These are phyloP conservation scores for Phalacrocorax pelagicus DNA, from an alignment of 2,113 vertebrate species.

Conservation along the genomic window DNA sequence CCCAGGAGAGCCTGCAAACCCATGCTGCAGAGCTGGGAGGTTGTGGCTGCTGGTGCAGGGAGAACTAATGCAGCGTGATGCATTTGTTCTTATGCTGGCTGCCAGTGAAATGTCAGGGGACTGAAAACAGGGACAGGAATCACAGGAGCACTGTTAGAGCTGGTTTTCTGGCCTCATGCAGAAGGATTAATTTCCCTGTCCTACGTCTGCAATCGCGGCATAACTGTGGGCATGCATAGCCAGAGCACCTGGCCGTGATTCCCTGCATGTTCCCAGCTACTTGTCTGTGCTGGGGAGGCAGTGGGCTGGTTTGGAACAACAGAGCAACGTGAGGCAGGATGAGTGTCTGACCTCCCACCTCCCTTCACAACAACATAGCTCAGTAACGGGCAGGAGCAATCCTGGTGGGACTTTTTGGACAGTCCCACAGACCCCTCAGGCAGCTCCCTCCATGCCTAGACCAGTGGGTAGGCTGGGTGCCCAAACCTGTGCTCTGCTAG, in stretches of 20 bases:
- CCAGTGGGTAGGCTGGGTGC: accelerated
- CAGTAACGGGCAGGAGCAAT: neutral
- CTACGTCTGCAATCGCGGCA: neutral
- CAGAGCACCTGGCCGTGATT: neutral
- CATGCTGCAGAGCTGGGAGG: neutral
- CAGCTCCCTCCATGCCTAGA: neutral
- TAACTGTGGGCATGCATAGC: neutral
- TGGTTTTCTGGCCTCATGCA: neutral
- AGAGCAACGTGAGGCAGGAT: neutral
- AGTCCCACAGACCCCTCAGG: neutral
- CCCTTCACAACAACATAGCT: accelerated
- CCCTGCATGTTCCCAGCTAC: neutral
- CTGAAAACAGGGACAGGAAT: neutral
- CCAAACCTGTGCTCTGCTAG: neutral
- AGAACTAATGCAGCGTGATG: neutral
- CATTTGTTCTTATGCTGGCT: neutral
- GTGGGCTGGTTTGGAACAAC: neutral
- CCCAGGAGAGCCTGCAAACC: neutral
- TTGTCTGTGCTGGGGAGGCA: accelerated
- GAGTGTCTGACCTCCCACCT: neutral
- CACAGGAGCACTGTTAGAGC: neutral
- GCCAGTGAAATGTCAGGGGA: neutral
- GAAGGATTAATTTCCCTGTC: neutral
- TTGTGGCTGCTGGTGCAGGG: neutral
- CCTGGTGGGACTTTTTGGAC: neutral